Percentiles rank a stretch among this genome's conserved stretches.
phyloP scores from a whole-genome alignment of 2,888 invertebrate species.

The Watsonalla binaria region DNA sequence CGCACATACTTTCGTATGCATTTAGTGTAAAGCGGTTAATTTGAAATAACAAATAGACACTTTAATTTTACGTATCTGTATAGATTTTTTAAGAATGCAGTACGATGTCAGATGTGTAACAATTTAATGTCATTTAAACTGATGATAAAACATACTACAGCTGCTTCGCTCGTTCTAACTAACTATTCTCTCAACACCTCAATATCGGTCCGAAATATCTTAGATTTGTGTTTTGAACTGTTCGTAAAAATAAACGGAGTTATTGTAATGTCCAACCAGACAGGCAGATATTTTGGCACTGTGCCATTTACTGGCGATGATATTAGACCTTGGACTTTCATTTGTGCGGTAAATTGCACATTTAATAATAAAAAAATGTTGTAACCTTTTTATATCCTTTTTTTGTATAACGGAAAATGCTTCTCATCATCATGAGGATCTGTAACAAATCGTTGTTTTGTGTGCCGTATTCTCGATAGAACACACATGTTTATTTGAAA shows the following conservation, averaged over 20 bases:
- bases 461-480: too few species aligned
- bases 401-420: too few species aligned
- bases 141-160: not conserved
- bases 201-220: slow-evolving; percentile 22
- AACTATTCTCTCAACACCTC: slow-evolving; percentile 4
- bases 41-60: too few species aligned
- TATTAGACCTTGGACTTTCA: slow-evolving; percentile 50
- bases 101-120: too few species aligned
- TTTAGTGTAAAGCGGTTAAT: too few species aligned
- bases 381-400: not conserved
- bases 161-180: not conserved
- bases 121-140: not conserved
- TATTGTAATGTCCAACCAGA: slow-evolving; percentile 51
- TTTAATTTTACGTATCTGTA: too few species aligned
- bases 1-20: too few species aligned
- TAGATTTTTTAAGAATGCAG: too few species aligned
- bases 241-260: slow-evolving; percentile 47
- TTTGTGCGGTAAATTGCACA: slow-evolving; percentile 37
- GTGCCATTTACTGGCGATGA: slow-evolving; percentile 36
- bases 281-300: slow-evolving; percentile 45
- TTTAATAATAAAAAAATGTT: slow-evolving; percentile 24
- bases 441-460: too few species aligned
- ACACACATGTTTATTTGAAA: too few species aligned
- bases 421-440: too few species aligned
- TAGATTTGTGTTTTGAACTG: slow-evolving; percentile 33